Base-by-base conservation (phyloP, 2,888 invertebrate species). In the Argyresthia albistria region DNA sequence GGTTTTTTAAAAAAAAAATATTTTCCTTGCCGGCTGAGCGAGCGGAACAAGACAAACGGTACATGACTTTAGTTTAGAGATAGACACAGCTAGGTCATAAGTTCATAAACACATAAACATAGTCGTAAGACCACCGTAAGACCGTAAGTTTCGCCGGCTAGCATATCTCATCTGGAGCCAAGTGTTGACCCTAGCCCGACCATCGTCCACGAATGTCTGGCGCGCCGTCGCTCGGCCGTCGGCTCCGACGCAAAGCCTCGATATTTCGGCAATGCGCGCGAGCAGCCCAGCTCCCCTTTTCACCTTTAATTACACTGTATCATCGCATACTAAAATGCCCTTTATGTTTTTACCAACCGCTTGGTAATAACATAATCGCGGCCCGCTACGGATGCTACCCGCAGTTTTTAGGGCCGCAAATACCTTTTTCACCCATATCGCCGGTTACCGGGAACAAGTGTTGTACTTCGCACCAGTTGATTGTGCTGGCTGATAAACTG, bases 261-360 rank as follows among this genome's bases (percentile, higher is more conserved):
- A 51, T 57, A 63, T 63, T 59, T 57, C 51, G 51, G 60, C 58
- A 57, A 66, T 64, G 58, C 55, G 50, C 52, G 53, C 50, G 55
- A 49, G 59, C 56, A 57, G 56, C 55, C 59, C 56, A 56, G 46
- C 51, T 52, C 54, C 46, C 42, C 63, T 70, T 71, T 71, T 59
- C 60, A 53, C 61, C 66, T 74, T 76, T 86, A 84, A 86, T 86
- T 82, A 76, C 74, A 63, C 70, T 73, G 82, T 86, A 86, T 86
- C 86, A 86, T 86, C 82, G 79, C 83, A 84, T 86, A 83, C 83
- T 82, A 74, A 77, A 77, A 79, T 80, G 80, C 77, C 77, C 80
- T 77, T 77, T 73, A 69, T 67, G 71, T 82, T 82, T 84, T 83
- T 78, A 64, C 70, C 53, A 60, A 55, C 62, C 56, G 58, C 60